Percentiles rank a stretch among this genome's conserved stretches.
Conservation (phyloP, 2,888 invertebrate species). For the Drosophila kambysellisi region DNA sequence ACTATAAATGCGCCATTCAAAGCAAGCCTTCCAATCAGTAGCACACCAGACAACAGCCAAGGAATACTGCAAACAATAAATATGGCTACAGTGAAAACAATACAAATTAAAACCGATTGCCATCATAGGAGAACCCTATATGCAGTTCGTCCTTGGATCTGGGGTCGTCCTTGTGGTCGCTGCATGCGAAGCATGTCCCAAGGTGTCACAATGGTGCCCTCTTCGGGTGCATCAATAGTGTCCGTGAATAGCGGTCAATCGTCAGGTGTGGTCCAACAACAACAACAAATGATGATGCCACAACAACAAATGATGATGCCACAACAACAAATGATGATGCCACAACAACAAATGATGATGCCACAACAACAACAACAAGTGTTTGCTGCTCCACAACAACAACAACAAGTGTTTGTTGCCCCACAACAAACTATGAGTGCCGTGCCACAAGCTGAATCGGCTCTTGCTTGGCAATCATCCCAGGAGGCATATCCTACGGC, state of each 20-base stretch:
- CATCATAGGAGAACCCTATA: background rate
- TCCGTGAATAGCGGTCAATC: constrained; percentile 1
- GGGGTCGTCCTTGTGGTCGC: background rate
- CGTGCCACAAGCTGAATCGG: constrained; percentile 45
- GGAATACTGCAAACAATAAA: background rate
- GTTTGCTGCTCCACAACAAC: too few relatives aligned
- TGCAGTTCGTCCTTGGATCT: constrained; percentile 1
- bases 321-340: background rate
- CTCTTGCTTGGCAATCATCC: constrained; percentile 26
- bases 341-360: too few relatives aligned
- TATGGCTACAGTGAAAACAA: background rate
- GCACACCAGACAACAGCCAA: background rate
- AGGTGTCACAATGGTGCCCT: background rate
- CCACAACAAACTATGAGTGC: constrained; percentile 16
- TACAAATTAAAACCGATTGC: background rate
- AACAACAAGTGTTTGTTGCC: background rate
- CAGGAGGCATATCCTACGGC: constrained; percentile 27
- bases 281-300: constrained; percentile 9
- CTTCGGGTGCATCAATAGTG: constrained; percentile 27
- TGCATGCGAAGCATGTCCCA: background rate
- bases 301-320: background rate
- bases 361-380: too few relatives aligned
- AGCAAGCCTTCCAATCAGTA: background rate
- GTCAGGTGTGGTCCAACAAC: constrained; percentile 32
- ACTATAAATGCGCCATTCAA: background rate